Conservation (phyloP, 2,797 vertebrate species). For the Channallabes apus region DNA sequence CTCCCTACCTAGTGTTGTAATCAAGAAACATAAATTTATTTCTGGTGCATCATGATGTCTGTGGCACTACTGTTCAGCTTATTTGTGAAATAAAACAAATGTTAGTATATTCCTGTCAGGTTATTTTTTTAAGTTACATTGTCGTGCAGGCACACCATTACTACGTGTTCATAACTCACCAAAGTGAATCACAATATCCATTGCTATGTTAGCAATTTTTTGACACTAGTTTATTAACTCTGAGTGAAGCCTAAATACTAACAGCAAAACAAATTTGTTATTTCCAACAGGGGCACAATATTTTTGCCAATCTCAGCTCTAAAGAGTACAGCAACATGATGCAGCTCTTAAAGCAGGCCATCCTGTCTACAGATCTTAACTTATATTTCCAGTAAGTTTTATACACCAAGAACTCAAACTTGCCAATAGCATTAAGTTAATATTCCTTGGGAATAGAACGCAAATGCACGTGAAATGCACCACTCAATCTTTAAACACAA, state of each 20-base stretch:
- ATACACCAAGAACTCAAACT: background rate
- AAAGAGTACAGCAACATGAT: conserved; percentile 83
- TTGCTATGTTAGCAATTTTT: background rate
- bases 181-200: conserved; percentile 1
- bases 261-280: conserved; percentile 4
- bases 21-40: background rate
- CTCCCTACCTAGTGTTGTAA: background rate
- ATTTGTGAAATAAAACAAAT: conserved; percentile 7
- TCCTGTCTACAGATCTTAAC: conserved; percentile 81
- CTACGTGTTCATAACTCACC: background rate
- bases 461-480: background rate
- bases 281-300: conserved; percentile 77
- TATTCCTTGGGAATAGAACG: background rate
- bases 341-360: conserved; percentile 80
- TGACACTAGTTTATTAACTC: background rate
- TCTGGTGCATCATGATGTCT: background rate
- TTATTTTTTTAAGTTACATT: background rate
- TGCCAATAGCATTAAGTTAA: background rate
- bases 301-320: conserved; percentile 80
- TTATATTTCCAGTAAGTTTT: conserved; percentile 81
- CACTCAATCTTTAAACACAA: background rate
- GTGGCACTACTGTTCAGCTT: background rate
- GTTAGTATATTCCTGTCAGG: background rate
- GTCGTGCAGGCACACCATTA: background rate
- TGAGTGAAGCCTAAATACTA: background rate